Conservation (phyloP, 2,113 vertebrate species). For the Podiceps cristatus region DNA sequence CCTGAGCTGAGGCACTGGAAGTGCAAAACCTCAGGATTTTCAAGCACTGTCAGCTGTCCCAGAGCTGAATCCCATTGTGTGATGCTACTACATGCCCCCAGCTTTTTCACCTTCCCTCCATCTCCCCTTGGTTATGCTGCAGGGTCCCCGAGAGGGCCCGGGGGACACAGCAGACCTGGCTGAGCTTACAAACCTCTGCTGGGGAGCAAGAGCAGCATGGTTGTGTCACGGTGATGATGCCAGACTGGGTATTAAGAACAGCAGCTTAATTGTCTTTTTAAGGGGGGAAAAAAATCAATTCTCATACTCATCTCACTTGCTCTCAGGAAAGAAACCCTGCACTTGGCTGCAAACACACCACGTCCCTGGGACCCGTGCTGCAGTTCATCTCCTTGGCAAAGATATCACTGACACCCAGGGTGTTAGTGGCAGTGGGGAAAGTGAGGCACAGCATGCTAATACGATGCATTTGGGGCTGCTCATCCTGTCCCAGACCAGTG, state of each 20-base stretch:
- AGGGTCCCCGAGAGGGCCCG: too few relatives aligned
- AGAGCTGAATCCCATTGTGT: not conserved
- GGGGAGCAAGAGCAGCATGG: fast-evolving
- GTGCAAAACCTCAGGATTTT: not conserved
- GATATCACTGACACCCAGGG: not conserved
- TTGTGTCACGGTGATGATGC: not conserved
- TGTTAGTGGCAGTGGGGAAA: not conserved
- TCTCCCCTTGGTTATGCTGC: not conserved
- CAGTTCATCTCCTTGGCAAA: not conserved
- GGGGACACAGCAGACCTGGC: not conserved
- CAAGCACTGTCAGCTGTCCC: fast-evolving
- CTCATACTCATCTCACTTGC: not conserved
- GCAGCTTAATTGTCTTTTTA: not conserved
- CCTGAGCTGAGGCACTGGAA: not conserved
- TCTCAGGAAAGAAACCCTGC: not conserved
- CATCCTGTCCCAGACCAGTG: too few relatives aligned
- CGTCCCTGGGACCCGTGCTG: not conserved
- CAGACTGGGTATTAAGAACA: not conserved
- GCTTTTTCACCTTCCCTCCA: not conserved
- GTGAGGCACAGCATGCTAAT: not conserved
- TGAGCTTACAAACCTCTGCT: not conserved
- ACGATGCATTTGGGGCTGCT: not conserved
- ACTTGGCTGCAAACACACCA: fast-evolving
- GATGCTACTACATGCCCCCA: not conserved
- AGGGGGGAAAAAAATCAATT: not conserved